A percentile compares a stretch with the other conserved stretches of the same genome.
phyloP scores from a whole-genome alignment of 2,888 invertebrate species.

The Camptogramma bilineatum region DNA sequence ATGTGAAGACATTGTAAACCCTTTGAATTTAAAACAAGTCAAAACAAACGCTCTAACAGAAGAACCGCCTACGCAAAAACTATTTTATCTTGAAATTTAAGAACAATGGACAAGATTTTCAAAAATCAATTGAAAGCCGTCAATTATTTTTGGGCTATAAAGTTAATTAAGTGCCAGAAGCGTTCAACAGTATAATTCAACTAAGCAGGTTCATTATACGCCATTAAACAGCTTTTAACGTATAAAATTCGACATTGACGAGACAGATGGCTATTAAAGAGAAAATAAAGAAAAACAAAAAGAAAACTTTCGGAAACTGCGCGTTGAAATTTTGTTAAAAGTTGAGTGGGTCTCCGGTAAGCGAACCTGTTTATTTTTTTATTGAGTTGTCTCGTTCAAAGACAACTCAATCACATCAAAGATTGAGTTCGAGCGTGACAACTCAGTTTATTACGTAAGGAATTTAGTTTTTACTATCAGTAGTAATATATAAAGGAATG shows the following conservation, averaged over 20 bases:
- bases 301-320: slow-evolving; percentile 48
- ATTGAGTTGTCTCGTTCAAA: slow-evolving; percentile 39
- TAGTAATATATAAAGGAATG: slow-evolving; percentile 12
- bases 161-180: slow-evolving; percentile 34
- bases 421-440: slow-evolving; percentile 25
- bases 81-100: neutral
- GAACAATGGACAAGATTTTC: slow-evolving; percentile 3
- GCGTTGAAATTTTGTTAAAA: slow-evolving; percentile 51
- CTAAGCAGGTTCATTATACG: slow-evolving; percentile 44
- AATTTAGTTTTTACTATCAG: slow-evolving; percentile 21
- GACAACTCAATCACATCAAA: slow-evolving; percentile 38
- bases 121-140: slow-evolving; percentile 27
- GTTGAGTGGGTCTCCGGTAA: slow-evolving; percentile 38
- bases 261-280: slow-evolving; percentile 44
- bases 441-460: slow-evolving; percentile 16
- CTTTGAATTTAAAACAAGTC: neutral
- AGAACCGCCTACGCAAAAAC: neutral
- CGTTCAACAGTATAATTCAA: slow-evolving; percentile 33
- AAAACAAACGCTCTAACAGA: neutral
- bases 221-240: slow-evolving; percentile 53
- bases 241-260: slow-evolving; percentile 50
- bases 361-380: slow-evolving; percentile 44
- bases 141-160: slow-evolving; percentile 32
- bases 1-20: neutral
- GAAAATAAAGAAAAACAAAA: slow-evolving; percentile 45